Evolutionary conservation across 2,888 invertebrate species (phyloP), one percentile per base, ranked within the genome.

Genomic region (Latrodectus elegans): DNA sequence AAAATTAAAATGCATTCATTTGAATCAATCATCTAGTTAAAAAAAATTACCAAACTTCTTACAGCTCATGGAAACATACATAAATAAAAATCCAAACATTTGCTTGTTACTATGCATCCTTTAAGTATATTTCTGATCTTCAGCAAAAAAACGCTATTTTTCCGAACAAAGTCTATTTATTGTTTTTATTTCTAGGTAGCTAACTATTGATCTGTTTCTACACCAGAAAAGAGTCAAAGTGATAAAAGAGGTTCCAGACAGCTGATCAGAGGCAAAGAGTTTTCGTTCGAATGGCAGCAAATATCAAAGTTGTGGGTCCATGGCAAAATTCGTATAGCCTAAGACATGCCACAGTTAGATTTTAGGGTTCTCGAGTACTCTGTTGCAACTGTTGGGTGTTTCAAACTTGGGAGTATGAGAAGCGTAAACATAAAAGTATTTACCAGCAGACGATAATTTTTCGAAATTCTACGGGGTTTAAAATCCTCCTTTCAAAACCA

Each of bases 161-260:
- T n/a, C 22, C 1, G 22, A 22, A 22, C 22, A 22, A 22, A 22
- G 1, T 1, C 22, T 1, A 22, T 55, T 55, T 55, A 10, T 55
- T 15, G 3, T 6, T 55, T 55, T 55, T 3, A 55, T 55, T 55
- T 55, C 15, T 11, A 55, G 55, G 55, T 55, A 55, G 15, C 55
- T 55, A 14, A 22, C 55, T 55, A 55, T 55, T 15, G 55, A 55
- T 55, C 15, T 55, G 15, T 15, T 55, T 55, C 15, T 14, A 55
- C 11, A 4, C 12, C 15, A 55, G 55, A 55, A 55, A 15, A 55
- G 15, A 77, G 26, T 22, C 52, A 71, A 71, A 76, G 77, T 77
- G 77, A 81, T 71, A 76, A 77, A 74, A 49, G 76, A 55, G 84
- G 65, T 52, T 64, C 64, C 72, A 77, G 71, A 64, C 84, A 84